Base-by-base conservation (phyloP, 2,888 invertebrate species). In the Metellina segmentata region DNA sequence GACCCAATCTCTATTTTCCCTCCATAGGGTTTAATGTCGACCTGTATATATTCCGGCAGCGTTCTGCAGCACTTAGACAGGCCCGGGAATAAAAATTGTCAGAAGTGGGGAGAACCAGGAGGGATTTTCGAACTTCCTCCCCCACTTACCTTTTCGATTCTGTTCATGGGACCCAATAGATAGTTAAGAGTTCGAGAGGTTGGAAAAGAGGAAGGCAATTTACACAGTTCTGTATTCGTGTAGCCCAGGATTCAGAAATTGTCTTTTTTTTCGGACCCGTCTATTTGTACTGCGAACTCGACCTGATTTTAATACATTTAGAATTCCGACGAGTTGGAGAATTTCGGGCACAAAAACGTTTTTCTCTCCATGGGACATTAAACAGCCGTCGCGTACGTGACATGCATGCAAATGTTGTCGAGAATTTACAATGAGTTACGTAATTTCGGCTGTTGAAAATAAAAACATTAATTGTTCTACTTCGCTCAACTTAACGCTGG, bases 31-130 rank as follows among this genome's bases (percentile, higher is more conserved):
- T 89, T 89, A 89, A 89, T 89, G 89, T 79, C 71, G 78, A 61
- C 89, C 89, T 83, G 89, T 89, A 89, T 89, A 89, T 89, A 89
- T 89, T 89, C 89, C 34, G 79, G 83, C 7, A 83, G 53, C 89
- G 89, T 89, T 83, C 77, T 85, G 34, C 78, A n/a, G 34, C 78
- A 72, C 78, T 89, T 82, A 77, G 77, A 53, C 69, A 72, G 34
- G 71, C 52, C 70, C n/a, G 11, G 52, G 78, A 89, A 83, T 78
- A 83, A 89, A 89, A 89, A 89, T 78, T 83, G 83, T 34, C 51
- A 69, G 77, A 78, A 81, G 69, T 48, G 72, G 53, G 20, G 19
- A 20, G 48, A 53, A 74, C 9, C 13, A 34, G 74, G 16, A 75
- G 53, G 71, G 16, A 61, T 61, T 61, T 61, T 61, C 48, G 51